Evolutionary conservation across 1,140 invertebrate species (phyloP).

Genomic region (Drosophila tristis): DNA sequence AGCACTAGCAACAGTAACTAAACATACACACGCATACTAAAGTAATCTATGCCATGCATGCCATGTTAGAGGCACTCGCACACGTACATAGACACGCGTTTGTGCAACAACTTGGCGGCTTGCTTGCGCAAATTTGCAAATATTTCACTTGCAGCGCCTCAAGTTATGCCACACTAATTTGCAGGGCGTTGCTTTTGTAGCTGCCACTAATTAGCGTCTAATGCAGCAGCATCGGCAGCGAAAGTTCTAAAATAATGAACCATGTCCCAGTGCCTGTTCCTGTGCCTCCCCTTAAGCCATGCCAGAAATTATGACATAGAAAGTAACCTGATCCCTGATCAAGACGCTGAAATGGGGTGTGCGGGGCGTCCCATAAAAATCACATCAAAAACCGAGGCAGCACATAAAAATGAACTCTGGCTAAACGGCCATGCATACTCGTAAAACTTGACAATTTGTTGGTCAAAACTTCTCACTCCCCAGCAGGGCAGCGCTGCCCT

Average conservation of each 20-base stretch:
- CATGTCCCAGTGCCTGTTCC: background rate
- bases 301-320: background rate
- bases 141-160: conserved; percentile 54
- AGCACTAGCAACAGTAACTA: conserved; percentile 12
- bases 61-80: conserved; percentile 27
- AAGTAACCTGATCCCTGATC: conserved; percentile 25
- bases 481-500: background rate
- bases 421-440: conserved; percentile 44
- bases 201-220: conserved; percentile 49
- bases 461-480: conserved; percentile 47
- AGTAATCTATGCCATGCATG: background rate
- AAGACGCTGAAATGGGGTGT: conserved; percentile 4
- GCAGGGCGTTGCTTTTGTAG: conserved; percentile 30
- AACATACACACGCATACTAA: background rate
- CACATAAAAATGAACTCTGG: conserved; percentile 53
- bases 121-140: conserved; percentile 48
- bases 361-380: conserved; percentile 29
- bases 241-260: conserved; percentile 27
- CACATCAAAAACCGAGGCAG: conserved; percentile 37
- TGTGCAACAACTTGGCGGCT: conserved; percentile 32
- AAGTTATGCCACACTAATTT: conserved; percentile 42
- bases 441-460: conserved; percentile 64
- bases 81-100: background rate
- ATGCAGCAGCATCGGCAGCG: conserved; percentile 14
- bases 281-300: background rate